phyloP scores from a whole-genome alignment of 2,113 vertebrate species.

The Indicator indicator region DNA sequence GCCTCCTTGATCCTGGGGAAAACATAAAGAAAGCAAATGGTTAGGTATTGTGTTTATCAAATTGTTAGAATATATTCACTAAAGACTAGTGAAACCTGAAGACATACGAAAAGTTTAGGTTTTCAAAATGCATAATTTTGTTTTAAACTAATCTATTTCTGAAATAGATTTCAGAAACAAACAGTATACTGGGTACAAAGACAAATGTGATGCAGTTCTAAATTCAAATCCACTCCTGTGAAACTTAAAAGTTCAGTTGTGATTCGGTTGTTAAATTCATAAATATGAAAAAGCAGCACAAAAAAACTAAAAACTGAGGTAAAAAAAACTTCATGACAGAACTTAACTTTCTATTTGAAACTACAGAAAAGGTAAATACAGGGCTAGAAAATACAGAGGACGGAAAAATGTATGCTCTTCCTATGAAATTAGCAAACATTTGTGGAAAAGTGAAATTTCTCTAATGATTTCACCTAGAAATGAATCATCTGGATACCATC shows the following conservation, averaged over 20 bases:
- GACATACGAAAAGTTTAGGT: not conserved
- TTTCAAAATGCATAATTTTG: not conserved
- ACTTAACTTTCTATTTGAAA: not conserved
- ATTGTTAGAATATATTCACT: not conserved
- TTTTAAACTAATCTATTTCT: not conserved
- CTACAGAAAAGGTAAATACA: not conserved
- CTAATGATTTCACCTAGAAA: not conserved
- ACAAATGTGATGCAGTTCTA: not conserved
- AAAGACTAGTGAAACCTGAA: not conserved
- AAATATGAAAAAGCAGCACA: not conserved
- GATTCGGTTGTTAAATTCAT: not conserved
- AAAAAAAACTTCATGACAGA: not conserved
- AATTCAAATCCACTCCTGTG: not conserved
- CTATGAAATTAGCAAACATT: not conserved
- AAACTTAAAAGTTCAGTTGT: not conserved
- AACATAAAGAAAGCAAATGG: not conserved
- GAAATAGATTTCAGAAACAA: not conserved
- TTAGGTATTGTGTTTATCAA: not conserved
- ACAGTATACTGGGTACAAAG: not conserved
- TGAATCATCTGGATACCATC: not conserved
- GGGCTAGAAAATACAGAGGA: not conserved
- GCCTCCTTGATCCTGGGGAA: conserved; percentile 83
- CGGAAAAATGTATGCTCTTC: not conserved
- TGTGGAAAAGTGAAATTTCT: not conserved
- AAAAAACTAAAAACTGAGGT: not conserved